Base-by-base conservation (phyloP, 2,888 invertebrate species). In the Drosophila anceps region DNA sequence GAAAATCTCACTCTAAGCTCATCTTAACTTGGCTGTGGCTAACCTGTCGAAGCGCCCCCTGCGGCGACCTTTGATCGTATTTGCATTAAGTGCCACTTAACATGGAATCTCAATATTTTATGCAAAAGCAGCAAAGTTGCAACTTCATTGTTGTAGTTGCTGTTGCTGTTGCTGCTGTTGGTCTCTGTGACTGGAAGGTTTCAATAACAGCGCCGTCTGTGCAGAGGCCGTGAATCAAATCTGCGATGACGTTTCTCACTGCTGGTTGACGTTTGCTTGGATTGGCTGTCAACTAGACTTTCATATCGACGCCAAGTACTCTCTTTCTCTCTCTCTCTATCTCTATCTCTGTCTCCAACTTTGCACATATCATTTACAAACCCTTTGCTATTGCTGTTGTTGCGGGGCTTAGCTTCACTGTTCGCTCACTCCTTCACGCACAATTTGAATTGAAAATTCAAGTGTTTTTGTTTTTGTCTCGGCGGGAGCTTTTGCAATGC, bases 11-110 rank as follows among this genome's bases (percentile, higher is more conserved):
- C 35, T 54, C 27, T 62, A 50, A 67, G 43, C 63, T 35, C 35
- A 35, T 37, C 57, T 60, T 65, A 64, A 60, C 55, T 31, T 27
- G 41, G 54, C 60, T 51, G 57, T 13, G 44, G 46, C 55, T 64
- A 80, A 71, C 72, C 82, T 59, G 57, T 69, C 59, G 35, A 6
- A 57, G 18, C 46, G 65, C 61, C 54, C 66, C 68, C 67, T 69
- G 44, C 35, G 69, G 62, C 82, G 81, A 74, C 71, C 76, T 81
- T 73, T 66, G 73, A 73, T 71, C 66, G 74, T 79, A 91, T 91
- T 91, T 90, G 91, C 91, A 91, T 92, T 90, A 90, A 91, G 90
- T 88, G 82, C 79, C 91, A 92, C 88, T 92, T 91, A 90, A 92
- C 90, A 91, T 83, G 84, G 81, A 82, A 90, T 91, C 90, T 87